Percentiles rank a stretch among this genome's conserved stretches.
These are phyloP conservation scores for Lycorma delicatula DNA, from an alignment of 1,140 invertebrate species.

Conservation along the genomic window DNA sequence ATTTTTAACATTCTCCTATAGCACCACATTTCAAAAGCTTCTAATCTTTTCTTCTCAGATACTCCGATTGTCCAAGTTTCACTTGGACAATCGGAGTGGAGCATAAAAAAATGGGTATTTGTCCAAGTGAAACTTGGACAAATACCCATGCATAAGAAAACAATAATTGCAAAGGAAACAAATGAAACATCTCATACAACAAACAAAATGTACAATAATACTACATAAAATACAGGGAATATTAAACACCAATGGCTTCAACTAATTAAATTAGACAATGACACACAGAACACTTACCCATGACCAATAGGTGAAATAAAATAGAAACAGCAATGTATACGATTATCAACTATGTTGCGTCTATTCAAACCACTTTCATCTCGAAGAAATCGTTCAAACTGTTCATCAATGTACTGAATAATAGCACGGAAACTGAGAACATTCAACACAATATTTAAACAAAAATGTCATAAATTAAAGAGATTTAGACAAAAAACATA, in stretches of 20 bases:
- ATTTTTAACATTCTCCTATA: no score
- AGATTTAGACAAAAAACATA: no score
- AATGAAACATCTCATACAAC: not conserved
- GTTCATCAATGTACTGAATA: conserved; percentile 88
- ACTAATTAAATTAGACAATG: not conserved
- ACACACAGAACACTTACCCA: conserved; percentile 50
- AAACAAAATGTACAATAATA: not conserved
- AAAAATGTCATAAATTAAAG: no score
- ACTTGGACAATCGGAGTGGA: no score
- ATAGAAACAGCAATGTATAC: conserved; percentile 96
- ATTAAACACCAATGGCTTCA: not conserved
- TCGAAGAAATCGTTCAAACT: conserved; percentile 83
- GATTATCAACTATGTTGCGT: conserved; percentile 84
- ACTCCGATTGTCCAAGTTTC: no score
- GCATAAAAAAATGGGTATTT: no score
- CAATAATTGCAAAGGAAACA: not conserved
- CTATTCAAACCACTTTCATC: conserved; percentile 88
- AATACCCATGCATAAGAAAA: no score
- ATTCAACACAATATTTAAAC: no score
- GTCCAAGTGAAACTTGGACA: no score
- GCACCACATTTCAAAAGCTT: no score
- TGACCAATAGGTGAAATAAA: conserved; percentile 99
- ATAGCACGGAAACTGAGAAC: conserved; percentile 71
- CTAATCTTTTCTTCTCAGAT: no score
- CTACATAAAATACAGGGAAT: not conserved